Percentiles rank a stretch among this genome's conserved stretches.
Conservation (phyloP, 2,888 invertebrate species). For the Cyclophora albipunctata region DNA sequence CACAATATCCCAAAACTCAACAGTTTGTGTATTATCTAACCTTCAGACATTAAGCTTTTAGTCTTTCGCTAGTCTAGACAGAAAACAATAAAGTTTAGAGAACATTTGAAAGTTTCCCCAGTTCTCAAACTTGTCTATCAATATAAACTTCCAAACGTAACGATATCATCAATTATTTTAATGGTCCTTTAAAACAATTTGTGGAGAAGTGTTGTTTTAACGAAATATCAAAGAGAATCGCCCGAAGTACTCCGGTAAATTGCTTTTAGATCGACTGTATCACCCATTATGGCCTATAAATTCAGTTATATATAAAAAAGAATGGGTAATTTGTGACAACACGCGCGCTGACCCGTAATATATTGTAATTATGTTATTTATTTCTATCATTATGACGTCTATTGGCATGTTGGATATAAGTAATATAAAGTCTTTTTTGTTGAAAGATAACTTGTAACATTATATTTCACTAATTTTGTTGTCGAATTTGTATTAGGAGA, state of each 20-base stretch:
- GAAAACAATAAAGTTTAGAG: too few species aligned
- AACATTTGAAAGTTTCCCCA: too few species aligned
- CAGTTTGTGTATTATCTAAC: too few species aligned
- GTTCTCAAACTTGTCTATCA: not conserved
- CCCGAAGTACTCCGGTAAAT: constrained; percentile 13
- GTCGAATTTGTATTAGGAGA: too few species aligned
- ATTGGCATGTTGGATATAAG: too few species aligned
- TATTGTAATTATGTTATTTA: not conserved
- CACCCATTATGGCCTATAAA: constrained; percentile 12
- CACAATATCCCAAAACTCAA: too few species aligned
- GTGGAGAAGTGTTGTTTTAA: constrained; percentile 12
- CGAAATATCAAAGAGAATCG: constrained; percentile 9
- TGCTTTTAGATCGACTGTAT: constrained; percentile 14
- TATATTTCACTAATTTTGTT: too few species aligned
- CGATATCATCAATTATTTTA: constrained; percentile 8
- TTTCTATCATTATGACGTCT: not conserved
- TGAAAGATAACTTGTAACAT: too few species aligned
- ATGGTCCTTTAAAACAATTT: constrained; percentile 16
- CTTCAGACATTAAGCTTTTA: too few species aligned
- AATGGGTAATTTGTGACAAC: constrained; percentile 10
- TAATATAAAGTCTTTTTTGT: too few species aligned
- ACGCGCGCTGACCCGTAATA: constrained; percentile 5
- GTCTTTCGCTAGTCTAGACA: too few species aligned
- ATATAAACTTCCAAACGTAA: constrained; percentile 7
- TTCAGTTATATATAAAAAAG: constrained; percentile 13